Base-by-base conservation (phyloP, 2,888 invertebrate genomes). In the Agriopis aurantiaria region DNA sequence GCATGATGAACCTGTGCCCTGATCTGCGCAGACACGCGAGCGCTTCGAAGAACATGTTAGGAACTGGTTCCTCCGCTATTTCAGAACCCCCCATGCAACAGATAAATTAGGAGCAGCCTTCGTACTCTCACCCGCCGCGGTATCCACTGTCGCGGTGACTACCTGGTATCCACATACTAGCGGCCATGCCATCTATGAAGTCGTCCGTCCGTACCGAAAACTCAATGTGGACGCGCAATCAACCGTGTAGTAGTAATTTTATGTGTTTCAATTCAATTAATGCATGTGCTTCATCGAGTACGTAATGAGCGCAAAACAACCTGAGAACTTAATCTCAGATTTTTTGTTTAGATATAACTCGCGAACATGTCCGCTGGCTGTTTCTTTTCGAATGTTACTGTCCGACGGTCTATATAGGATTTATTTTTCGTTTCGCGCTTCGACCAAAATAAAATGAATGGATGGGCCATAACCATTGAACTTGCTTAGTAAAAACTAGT, bases 1-100 rank as follows among this genome's bases (percentile, higher is more conserved):
- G 88, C 86, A 87, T 88, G 90, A 89, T 88, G 88, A 89, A 90
- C 89, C 81, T 85, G 77, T 53, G 45, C 7, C 12, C 7, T 14
- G 3, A 10, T 48, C 48, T n/a, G 48, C n/a, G n/a, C 48, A 48
- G 48, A 52, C 51, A 52, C 87, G 87, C 87, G 80, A 86, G 77
- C 74, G 76, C 81, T 66, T 64, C 43, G 49, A 57, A 61, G 51
- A 73, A 82, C 85, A 84, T 81, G 83, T 84, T 82, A 84, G 82
- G 77, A 87, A 90, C 89, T 80, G 82, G 89, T 88, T 88, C 75
- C 74, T 73, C 71, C 75, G 79, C 81, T 84, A 82, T 85, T 83
- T 83, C 81, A 85, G 81, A 82, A 75, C 75, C 79, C 75, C 79
- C n/a, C 45, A 17, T 49, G 48, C 52, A 40, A 65, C 62, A 40